Evolutionary conservation across 2,888 invertebrate species (phyloP), one percentile per base, ranked within the genome.

Genomic region (Galerucella calmariensis): DNA sequence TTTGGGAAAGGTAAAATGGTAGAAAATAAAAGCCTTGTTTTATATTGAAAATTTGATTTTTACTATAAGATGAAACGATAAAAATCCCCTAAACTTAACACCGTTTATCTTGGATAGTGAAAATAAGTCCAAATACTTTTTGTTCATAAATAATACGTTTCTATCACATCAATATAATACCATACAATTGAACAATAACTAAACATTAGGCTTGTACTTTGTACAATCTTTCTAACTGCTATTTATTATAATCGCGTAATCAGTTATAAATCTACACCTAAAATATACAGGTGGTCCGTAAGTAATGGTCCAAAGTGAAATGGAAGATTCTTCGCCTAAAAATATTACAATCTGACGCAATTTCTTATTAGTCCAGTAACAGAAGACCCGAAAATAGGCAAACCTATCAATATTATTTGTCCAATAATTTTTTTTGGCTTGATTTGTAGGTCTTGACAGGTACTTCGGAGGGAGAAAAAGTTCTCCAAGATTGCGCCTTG

Each of bases 141-240:
- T n/a, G 8, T n/a, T 59, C 11, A 11, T 27, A 69, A 69, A 69
- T 48, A 20, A 69, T 61, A 61, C 16, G 8, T 48, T 61, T 48
- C 69, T 69, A 69, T 69, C 61, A 69, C 61, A 69, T 69, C 69
- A 20, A 69, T 69, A 61, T 20, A 16, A 69, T 69, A 69, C 56
- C 56, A 48, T 69, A 51, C 24, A 24, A 46, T 59, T 11, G 58
- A 44, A 63, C n/a, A 44, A 69, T 48, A 67, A 8, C 53, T 61
- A 46, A 69, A 48, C 11, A 46, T 61, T 69, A 69, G 48, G 10
- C 51, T 24, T 14, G 20, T 68, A 68, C 12, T 68, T 44, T 68
- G 16, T 69, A 48, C 51, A 69, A 14, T 16, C 14, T 67, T 10
- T 56, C 67, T 67, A 67, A 44, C 5, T 1, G 14, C 58, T 68